Evolutionary conservation across 92 coral and sea anemone genomes (phyloP), one percentile per base, ranked within the genome.

Genomic region (Epizoanthus ramosus): DNA sequence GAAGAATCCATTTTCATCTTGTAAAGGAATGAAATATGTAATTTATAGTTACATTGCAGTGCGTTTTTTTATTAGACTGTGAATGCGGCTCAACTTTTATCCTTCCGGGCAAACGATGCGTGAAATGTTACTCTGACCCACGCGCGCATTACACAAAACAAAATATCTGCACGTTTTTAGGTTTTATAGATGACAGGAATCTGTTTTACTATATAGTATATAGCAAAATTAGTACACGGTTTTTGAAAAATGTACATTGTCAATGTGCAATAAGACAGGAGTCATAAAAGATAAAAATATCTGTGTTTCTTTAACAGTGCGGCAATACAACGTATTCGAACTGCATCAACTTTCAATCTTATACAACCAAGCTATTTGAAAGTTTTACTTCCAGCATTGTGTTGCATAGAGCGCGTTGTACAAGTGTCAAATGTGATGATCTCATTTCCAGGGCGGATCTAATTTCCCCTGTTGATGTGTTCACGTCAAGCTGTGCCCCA

Each of bases 111-210:
- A 63, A 12, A 18, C 35, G 50, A 15, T 77, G 82, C 59, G 22
- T 77, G 82, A 77, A 63, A 19, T 39, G 21, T 13, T 45, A 14
- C 35, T 6, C 8, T 39, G 22, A 47, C 75, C 75, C 75, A 61
- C 57, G 41, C 71, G 37, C 69, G 39, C 71, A 60, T 21, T 21
- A 50, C 16, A 50, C 15, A 50, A 10, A 50, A 50, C 24, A 18
- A 77, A 77, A 77, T 77, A 77, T 60, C 56, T 77, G 71, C 71
- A 77, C 82, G 82, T 77, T n/a, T n/a, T n/a, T n/a, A n/a, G n/a
- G n/a, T n/a, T 39, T 77, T 10, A 45, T 22, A 5, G 43, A 9
- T 59, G 22, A 75, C 6, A 35, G 35, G 43, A 76, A 19, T 1
- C 14, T 39, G 13, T 13, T 22, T 25, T 28, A 28, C 31, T 28